Conservation (phyloP, 2,113 vertebrate genomes). For the Ammodytes dubius region DNA sequence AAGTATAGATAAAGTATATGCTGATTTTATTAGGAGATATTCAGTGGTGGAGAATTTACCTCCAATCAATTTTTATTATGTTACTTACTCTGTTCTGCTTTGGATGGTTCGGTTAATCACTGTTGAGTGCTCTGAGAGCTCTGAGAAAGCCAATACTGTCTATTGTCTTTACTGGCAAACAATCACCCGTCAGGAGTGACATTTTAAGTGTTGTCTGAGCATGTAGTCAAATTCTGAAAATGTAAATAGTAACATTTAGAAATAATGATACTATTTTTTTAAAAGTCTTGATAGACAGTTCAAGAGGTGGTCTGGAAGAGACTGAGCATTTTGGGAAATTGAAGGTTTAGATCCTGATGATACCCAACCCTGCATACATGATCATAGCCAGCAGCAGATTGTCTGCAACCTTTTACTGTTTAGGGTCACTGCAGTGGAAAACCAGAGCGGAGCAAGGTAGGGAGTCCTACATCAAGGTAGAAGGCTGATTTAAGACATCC, state of each 20-base stretch:
- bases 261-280: slow-evolving; percentile 12
- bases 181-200: slow-evolving; percentile 48
- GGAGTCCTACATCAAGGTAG: slow-evolving; percentile 19
- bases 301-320: slow-evolving; percentile 12
- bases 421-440: slow-evolving; percentile 58
- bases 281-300: slow-evolving; percentile 16
- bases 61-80: slow-evolving; percentile 75
- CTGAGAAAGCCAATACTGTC: slow-evolving; percentile 58
- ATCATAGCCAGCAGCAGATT: slow-evolving; percentile 31
- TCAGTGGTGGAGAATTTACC: slow-evolving; percentile 39
- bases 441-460: slow-evolving; percentile 36
- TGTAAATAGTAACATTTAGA: not conserved
- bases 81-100: slow-evolving; percentile 57
- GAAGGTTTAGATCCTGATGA: slow-evolving; percentile 23
- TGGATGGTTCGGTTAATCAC: slow-evolving; percentile 65
- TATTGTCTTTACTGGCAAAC: slow-evolving; percentile 54
- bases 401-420: slow-evolving; percentile 40
- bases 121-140: slow-evolving; percentile 72
- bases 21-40: slow-evolving; percentile 65
- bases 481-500: not conserved
- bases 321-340: slow-evolving; percentile 1
- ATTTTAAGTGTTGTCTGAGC: slow-evolving; percentile 28
- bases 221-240: not conserved
- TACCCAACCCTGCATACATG: not conserved
- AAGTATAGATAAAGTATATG: slow-evolving; percentile 45